These are phyloP conservation scores for Erebia palarica DNA, from an alignment of 2,888 invertebrate genomes.

Conservation along the genomic window DNA sequence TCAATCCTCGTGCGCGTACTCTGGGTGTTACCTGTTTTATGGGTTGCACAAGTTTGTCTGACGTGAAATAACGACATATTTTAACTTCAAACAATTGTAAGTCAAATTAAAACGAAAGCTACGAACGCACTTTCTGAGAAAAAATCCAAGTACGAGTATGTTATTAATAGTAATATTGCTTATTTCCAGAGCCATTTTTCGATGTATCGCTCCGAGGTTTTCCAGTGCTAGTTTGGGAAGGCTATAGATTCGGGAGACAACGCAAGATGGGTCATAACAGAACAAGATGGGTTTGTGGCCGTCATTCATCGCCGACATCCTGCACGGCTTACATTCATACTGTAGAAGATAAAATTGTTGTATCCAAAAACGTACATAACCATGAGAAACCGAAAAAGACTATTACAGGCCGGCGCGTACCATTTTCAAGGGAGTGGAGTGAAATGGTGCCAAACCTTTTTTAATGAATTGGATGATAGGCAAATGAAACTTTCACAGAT, in stretches of 20 bases:
- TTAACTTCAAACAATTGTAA: too few species aligned
- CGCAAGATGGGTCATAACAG: conserved; percentile 23
- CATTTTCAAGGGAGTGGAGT: too few species aligned
- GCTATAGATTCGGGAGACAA: conserved; percentile 43
- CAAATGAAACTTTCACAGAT: too few species aligned
- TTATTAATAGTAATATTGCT: not conserved
- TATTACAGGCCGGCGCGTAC: too few species aligned
- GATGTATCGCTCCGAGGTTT: conserved; percentile 28
- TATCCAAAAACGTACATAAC: conserved; percentile 41
- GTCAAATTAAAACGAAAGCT: too few species aligned
- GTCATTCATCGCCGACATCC: conserved; percentile 27
- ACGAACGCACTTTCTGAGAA: too few species aligned
- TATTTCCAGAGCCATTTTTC: conserved; percentile 32
- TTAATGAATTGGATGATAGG: too few species aligned
- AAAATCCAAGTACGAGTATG: not conserved
- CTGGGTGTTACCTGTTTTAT: too few species aligned
- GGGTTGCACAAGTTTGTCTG: too few species aligned
- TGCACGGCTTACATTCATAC: conserved; percentile 47
- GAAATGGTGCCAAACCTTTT: too few species aligned
- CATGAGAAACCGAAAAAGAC: conserved; percentile 33
- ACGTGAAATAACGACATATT: too few species aligned
- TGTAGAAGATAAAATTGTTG: conserved; percentile 37
- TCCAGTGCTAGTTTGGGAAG: conserved; percentile 45
- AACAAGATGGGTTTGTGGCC: conserved; percentile 39
- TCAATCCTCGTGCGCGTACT: too few species aligned